Conservation (phyloP, 1,140 invertebrate species). For the Aethina tumida region DNA sequence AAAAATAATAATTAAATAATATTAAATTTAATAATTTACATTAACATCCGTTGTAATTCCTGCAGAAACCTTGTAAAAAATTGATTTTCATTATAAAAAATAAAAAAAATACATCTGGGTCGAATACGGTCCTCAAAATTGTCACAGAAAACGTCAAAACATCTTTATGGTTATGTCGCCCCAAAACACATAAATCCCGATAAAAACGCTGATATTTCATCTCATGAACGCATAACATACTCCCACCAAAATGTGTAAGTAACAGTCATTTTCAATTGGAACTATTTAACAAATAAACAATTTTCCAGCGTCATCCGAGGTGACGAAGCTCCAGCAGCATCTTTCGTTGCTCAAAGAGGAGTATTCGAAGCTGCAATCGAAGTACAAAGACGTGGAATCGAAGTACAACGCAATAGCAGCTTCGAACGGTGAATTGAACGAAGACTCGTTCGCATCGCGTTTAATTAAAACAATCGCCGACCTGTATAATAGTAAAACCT, state of each 20-base stretch:
- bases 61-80: too few relatives aligned
- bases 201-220: not conserved
- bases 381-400: constrained; percentile 69
- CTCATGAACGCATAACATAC: not conserved
- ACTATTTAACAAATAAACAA: too few relatives aligned
- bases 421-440: constrained; percentile 36
- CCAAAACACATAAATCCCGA: too few relatives aligned
- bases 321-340: constrained; percentile 76
- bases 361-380: constrained; percentile 81
- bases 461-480: constrained; percentile 70
- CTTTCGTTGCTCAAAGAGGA: constrained; percentile 77
- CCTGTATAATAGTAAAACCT: constrained; percentile 67
- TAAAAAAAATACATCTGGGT: too few relatives aligned
- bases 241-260: not conserved
- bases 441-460: constrained; percentile 69
- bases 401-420: constrained; percentile 64
- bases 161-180: too few relatives aligned
- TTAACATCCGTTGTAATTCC: too few relatives aligned
- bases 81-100: too few relatives aligned
- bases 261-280: too few relatives aligned
- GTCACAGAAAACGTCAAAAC: too few relatives aligned
- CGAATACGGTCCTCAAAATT: too few relatives aligned
- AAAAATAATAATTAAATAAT: too few relatives aligned
- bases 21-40: too few relatives aligned
- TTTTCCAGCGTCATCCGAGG: constrained; percentile 46